Base-by-base conservation (phyloP, 2,113 vertebrate genomes). In the Sinocyclocheilus rhinocerous region DNA sequence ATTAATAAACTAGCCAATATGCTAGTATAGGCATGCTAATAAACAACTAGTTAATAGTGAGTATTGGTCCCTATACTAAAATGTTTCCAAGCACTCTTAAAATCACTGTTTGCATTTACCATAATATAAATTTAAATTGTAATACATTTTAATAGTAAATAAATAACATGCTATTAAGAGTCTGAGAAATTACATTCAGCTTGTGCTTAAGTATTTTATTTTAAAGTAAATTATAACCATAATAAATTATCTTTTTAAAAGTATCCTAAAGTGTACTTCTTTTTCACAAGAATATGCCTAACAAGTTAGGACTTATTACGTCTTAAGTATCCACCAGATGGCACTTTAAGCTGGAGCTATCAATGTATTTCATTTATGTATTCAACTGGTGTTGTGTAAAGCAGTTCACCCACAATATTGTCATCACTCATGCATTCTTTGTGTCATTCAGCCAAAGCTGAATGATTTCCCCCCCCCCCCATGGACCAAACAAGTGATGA, bases 291-390 rank as follows among this genome's bases (percentile, higher is more conserved):
- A 20, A 2, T 16, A 33, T 29, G 18, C 76, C 15, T 11, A 18
- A 4, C 52, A n/a, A 50, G 3, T 50, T 4, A 50, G n/a, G 42
- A 16, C 4, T 77, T 77, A 29, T 10, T 36, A 78, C 1, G 4
- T 36, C 48, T 59, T n/a, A 39, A 52, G 77, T 42, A 39, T 50
- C 69, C 59, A 72, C n/a, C 52, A 79, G 33, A 79, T 48, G 33
- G 29, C 52, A 76, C 26, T 24, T 70, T 82, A 10, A 48, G 78
- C 24, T 55, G 16, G 69, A 22, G 9, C 69, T 69, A 29, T 22
- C 16, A 84, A 59, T 61, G 20, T 45, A 45, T 13, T 39, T 36
- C 0, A 4, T 70, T 70, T 70, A 11, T 16, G 50, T 52, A 16
- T 52, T 22, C 3, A 48, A 12, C 45, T 48, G 45, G 10, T 48